Evolutionary conservation across 1,140 invertebrate genomes (phyloP).

Genomic region (Drosophila ambigua): DNA sequence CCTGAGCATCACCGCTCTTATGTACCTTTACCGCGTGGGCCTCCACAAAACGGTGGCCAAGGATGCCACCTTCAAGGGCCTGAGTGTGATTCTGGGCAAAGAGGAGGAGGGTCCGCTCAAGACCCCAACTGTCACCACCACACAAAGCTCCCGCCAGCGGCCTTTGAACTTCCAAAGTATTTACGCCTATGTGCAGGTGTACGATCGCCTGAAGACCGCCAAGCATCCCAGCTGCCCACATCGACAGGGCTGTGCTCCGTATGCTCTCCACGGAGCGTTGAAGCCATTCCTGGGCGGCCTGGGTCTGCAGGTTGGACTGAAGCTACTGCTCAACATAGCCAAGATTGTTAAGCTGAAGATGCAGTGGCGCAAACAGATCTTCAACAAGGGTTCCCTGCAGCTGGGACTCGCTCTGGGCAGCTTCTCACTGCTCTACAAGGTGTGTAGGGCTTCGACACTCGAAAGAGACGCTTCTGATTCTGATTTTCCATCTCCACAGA

Average conservation of each 20-base stretch:
- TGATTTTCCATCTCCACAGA: slow-evolving; percentile 52
- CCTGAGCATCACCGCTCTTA: slow-evolving; percentile 85
- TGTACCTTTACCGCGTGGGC: slow-evolving; percentile 86
- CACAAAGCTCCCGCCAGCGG: slow-evolving; percentile 10
- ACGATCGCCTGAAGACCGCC: slow-evolving; percentile 45
- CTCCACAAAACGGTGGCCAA: slow-evolving; percentile 73
- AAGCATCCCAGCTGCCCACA: slow-evolving; percentile 87
- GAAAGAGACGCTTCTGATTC: background rate
- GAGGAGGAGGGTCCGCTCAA: slow-evolving; percentile 85
- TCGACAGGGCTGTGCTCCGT: slow-evolving; percentile 86
- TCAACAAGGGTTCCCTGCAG: slow-evolving; percentile 85
- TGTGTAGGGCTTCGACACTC: slow-evolving; percentile 56
- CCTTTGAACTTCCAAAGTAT: slow-evolving; percentile 38
- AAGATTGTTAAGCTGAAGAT: slow-evolving; percentile 85
- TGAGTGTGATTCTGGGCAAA: slow-evolving; percentile 87
- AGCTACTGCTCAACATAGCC: slow-evolving; percentile 82
- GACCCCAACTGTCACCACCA: slow-evolving; percentile 8
- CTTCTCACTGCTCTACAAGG: slow-evolving; percentile 87
- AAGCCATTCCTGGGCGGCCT: slow-evolving; percentile 86
- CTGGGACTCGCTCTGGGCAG: slow-evolving; percentile 87
- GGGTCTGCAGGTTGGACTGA: slow-evolving; percentile 86
- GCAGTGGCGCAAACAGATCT: slow-evolving; percentile 84
- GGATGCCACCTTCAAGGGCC: slow-evolving; percentile 87
- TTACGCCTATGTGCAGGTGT: slow-evolving; percentile 46
- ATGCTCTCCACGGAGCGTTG: slow-evolving; percentile 85